Evolutionary conservation across 2,888 invertebrate genomes (phyloP).

Genomic region (Nowickia ferox): DNA sequence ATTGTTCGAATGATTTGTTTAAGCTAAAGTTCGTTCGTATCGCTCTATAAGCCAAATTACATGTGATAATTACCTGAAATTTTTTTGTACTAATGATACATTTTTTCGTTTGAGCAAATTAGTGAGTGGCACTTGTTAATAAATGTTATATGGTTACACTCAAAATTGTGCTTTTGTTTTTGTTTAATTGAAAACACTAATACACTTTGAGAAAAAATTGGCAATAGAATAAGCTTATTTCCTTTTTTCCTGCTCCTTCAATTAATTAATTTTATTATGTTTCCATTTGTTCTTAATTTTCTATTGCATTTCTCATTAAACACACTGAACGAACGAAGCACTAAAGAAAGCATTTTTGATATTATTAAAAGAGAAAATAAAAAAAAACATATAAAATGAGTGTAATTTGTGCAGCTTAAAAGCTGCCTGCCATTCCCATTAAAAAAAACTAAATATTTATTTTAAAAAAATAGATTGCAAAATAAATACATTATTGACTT

Average conservation of each 20-base stretch:
- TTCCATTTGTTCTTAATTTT: slow-evolving; percentile 74
- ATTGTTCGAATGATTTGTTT: too few species aligned
- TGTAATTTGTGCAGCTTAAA: too few species aligned
- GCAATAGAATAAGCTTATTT: slow-evolving; percentile 79
- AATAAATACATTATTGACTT: slow-evolving; percentile 24
- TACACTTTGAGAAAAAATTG: slow-evolving; percentile 82
- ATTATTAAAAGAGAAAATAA: background rate
- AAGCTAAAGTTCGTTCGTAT: too few species aligned
- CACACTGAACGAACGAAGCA: slow-evolving; percentile 4
- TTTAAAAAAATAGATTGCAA: too few species aligned
- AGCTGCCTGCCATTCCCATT: too few species aligned
- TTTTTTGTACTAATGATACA: too few species aligned
- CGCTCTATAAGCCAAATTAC: too few species aligned
- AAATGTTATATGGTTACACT: slow-evolving; percentile 25
- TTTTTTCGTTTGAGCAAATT: background rate
- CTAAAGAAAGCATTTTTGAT: background rate
- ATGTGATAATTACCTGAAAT: too few species aligned
- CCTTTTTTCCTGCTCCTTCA: slow-evolving; percentile 63
- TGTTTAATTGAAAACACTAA: slow-evolving; percentile 64
- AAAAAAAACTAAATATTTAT: too few species aligned
- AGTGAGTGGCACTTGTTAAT: background rate
- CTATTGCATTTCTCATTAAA: slow-evolving; percentile 71
- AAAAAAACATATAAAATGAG: too few species aligned
- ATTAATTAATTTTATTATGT: slow-evolving; percentile 57
- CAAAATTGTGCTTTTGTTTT: slow-evolving; percentile 1